Evolutionary conservation across 2,113 vertebrate species (phyloP), one percentile per base, ranked within the genome.

Genomic region (Penelope pileata): DNA sequence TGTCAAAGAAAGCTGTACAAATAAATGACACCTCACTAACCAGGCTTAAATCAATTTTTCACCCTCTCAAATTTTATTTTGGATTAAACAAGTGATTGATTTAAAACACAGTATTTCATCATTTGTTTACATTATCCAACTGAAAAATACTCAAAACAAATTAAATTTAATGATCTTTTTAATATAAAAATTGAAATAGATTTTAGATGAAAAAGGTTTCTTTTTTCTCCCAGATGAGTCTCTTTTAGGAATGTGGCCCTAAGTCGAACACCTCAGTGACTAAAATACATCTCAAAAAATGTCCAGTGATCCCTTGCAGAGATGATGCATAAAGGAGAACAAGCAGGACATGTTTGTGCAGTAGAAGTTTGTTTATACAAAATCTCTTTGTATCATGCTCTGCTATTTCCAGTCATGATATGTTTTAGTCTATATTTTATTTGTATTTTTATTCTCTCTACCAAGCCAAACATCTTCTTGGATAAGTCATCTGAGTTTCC

Each of bases 381-480:
- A 86, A 75, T 30, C 27, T 10, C 12, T 78, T 93, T 67, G 54
- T n/a, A 68, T 72, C 64, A 78, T 78, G 63, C 48, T 84, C 64
- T 64, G 40, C 9, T 81, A 64, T 53, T 93, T 88, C 73, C 43
- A 72, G 59, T 60, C 66, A 91, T 64, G 21, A 42, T 88, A 45
- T 59, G 17, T 21, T 83, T 90, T n/a, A 84, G 8, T 89, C 75
- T 69, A 32, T 62, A 69, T 76, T 94, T 91, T 27, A 89, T 53
- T 88, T 90, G 51, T n/a, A 68, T 92, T 96, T 94, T 77, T 83
- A 84, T 83, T 29, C 70, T 47, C 51, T 67, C 30, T 69, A 64
- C 6, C 16, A 86, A 93, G 68, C 54, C 60, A 83, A 92, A 72
- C 21, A 88, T 81, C 34, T 79, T 82, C 53, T 78, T 82, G 60